Percentiles rank a stretch among this genome's conserved stretches.
Evolutionary conservation across 2,888 invertebrate species (phyloP).

Genomic region (Rhagium mordax): DNA sequence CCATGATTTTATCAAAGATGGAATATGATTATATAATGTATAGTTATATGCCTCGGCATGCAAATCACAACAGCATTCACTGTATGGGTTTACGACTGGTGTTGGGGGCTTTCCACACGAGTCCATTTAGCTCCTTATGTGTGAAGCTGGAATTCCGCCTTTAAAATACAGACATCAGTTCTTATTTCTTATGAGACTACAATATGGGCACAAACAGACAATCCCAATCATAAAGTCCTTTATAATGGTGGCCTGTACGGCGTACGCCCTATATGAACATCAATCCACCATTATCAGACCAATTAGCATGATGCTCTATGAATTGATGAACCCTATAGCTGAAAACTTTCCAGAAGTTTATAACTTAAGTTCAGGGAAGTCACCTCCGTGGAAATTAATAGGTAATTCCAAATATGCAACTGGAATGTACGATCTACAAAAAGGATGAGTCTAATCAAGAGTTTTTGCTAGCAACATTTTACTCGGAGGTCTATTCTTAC

Average conservation of each 20-base stretch:
- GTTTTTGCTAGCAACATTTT: neutral
- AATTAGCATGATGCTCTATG: neutral
- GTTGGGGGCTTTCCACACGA: neutral
- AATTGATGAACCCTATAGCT: neutral
- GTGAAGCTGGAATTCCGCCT: neutral
- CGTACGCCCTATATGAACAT: neutral
- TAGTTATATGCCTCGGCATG: too few relatives aligned
- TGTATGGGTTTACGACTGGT: neutral
- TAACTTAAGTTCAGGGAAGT: neutral
- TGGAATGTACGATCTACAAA: neutral
- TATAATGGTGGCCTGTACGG: neutral
- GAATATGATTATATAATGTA: too few relatives aligned
- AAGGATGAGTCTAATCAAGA: neutral
- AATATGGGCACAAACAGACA: neutral
- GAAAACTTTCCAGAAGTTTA: neutral
- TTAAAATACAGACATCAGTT: neutral
- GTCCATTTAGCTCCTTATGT: neutral
- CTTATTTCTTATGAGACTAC: too few relatives aligned
- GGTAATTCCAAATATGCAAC: neutral
- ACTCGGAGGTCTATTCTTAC: neutral
- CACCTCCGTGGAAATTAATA: neutral
- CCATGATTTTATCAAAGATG: too few relatives aligned
- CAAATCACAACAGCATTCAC: neutral
- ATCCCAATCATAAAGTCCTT: neutral
- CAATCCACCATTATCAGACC: neutral